These are phyloP conservation scores for Planococcus citri DNA, from an alignment of 1,140 invertebrate genomes.

Conservation along the genomic window DNA sequence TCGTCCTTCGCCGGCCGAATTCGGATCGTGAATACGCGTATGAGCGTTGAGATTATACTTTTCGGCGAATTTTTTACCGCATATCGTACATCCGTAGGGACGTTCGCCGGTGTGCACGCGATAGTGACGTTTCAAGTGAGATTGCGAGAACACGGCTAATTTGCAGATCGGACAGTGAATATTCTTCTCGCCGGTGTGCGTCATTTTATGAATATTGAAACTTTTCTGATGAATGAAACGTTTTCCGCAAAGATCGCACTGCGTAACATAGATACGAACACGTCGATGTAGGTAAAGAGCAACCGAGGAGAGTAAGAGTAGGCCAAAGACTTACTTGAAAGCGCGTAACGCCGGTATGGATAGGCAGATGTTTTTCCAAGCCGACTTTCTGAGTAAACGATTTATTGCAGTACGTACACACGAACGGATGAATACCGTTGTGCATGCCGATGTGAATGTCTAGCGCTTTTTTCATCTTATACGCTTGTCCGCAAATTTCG, in stretches of 20 bases:
- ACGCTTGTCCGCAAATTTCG: slow-evolving; percentile 46
- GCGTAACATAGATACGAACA: not conserved
- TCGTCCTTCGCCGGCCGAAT: slow-evolving; percentile 26
- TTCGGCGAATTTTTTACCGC: slow-evolving; percentile 50
- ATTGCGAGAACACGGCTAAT: slow-evolving; percentile 44
- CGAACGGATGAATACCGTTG: slow-evolving; percentile 53
- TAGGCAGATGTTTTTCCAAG: slow-evolving; percentile 48
- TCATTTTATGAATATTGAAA: slow-evolving; percentile 51
- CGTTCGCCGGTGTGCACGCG: slow-evolving; percentile 54
- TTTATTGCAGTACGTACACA: slow-evolving; percentile 63
- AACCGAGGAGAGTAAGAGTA: not conserved
- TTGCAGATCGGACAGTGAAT: slow-evolving; percentile 47
- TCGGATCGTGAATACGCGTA: slow-evolving; percentile 36
- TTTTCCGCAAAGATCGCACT: slow-evolving; percentile 27
- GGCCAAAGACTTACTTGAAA: slow-evolving; percentile 25
- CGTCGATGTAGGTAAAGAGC: not conserved
- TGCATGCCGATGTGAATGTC: slow-evolving; percentile 50
- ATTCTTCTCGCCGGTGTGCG: slow-evolving; percentile 47
- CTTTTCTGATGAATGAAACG: slow-evolving; percentile 27
- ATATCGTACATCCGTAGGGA: slow-evolving; percentile 47
- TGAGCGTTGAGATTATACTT: slow-evolving; percentile 41
- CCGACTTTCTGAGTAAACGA: slow-evolving; percentile 55
- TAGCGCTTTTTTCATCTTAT: slow-evolving; percentile 27
- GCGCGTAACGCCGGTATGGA: slow-evolving; percentile 46
- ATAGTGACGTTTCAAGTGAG: slow-evolving; percentile 51